Base-by-base conservation (phyloP, 2,888 invertebrate genomes). In the Perdita meconis region DNA sequence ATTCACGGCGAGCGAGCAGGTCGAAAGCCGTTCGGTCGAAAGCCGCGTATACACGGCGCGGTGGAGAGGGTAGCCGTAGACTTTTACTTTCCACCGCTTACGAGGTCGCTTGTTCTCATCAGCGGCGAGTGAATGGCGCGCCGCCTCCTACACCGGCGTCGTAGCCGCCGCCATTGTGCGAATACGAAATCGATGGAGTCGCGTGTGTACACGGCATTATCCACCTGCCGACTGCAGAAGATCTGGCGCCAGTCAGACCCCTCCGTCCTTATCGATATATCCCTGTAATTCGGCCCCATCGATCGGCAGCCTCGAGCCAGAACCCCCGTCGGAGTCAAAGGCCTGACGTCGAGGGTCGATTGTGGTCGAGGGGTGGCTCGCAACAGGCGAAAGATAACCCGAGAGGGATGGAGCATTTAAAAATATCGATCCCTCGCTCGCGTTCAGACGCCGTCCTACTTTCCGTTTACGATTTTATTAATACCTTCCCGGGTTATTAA, bases 161-260 rank as follows among this genome's bases (percentile, higher is more conserved):
- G 66, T 64, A 61, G 64, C 65, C 75, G 77, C 67, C 72, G 71
- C 82, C 86, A 88, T 88, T 87, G 86, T 88, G 79, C 82, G 76
- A 82, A 78, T 83, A 81, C 81, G 82, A 82, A 90, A 91, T 91
- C 91, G 89, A 91, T 91, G 88, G 81, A 88, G 86, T 91, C 88
- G 90, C 90, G 90, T 90, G 90, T 88, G 84, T 83, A 86, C 85
- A 81, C 82, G 83, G 84, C 86, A 87, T 90, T 90, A 88, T 89
- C 87, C 88, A 89, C 89, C 89, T 90, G 90, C 89, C 87, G 85
- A 81, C 82, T 86, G 84, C 89, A 88, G 88, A 89, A 89, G 89
- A 87, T 87, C 86, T 85, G 89, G 86, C 87, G 88, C 85, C 89
- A 87, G 81, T 76, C 71, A 67, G 78, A 16, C 53, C 42, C 53